A percentile compares a stretch with the other conserved stretches of the same genome.
Conservation (phyloP, 2,797 vertebrate genomes). For the Ficedula albicollis region DNA sequence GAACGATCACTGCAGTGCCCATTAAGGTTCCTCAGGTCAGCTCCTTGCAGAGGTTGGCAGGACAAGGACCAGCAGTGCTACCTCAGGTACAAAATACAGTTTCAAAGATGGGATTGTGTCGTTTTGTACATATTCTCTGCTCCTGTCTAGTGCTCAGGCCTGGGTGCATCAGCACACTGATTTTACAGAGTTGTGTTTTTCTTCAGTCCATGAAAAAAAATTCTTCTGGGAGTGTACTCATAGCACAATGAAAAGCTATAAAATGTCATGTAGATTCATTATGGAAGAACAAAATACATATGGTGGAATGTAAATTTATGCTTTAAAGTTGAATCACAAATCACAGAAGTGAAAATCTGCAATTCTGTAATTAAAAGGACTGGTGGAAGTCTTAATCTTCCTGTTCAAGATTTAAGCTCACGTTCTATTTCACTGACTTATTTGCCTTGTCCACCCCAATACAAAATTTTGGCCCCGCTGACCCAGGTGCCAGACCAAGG, state of each 20-base stretch:
- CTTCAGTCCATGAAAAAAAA: not conserved
- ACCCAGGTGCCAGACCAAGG: not conserved
- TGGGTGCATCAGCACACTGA: not conserved
- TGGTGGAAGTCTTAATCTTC: not conserved
- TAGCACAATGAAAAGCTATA: not conserved
- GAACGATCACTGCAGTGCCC: constrained; percentile 89
- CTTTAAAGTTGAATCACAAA: not conserved
- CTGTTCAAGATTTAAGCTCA: not conserved
- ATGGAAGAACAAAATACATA: not conserved
- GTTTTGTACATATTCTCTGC: not conserved
- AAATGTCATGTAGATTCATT: not conserved
- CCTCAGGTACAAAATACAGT: constrained; percentile 87
- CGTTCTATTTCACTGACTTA: not conserved
- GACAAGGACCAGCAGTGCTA: constrained; percentile 93
- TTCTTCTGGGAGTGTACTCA: not conserved
- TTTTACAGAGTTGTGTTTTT: not conserved
- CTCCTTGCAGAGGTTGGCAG: constrained; percentile 95
- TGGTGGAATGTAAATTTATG: not conserved
- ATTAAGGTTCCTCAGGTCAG: constrained; percentile 98
- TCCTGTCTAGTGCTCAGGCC: not conserved
- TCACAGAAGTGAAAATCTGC: not conserved
- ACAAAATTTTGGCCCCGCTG: not conserved
- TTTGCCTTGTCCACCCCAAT: not conserved
- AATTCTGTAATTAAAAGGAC: not conserved
- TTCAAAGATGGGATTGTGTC: not conserved